These are phyloP conservation scores for Fopius arisanus DNA, from an alignment of 1,140 invertebrate genomes.

Conservation along the genomic window DNA sequence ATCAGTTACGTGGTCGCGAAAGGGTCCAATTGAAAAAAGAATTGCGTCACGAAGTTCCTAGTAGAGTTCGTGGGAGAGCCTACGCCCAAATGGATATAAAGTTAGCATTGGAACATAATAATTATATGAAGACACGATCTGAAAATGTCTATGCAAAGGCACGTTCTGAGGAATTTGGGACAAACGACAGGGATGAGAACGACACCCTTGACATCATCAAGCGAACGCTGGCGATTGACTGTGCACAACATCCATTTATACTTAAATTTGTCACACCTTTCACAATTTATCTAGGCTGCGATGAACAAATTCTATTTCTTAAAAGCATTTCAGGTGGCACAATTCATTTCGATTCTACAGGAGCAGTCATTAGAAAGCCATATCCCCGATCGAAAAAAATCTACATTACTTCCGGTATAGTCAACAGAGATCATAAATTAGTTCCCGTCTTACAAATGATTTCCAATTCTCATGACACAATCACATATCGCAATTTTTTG, in stretches of 20 bases:
- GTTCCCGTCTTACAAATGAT: conserved; percentile 26
- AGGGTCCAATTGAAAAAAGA: neutral
- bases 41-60: conserved; percentile 17
- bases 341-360: conserved; percentile 26
- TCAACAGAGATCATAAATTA: neutral
- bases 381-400: neutral
- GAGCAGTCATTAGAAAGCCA: conserved; percentile 22
- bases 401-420: conserved; percentile 6
- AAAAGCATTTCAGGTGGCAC: neutral
- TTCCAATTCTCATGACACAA: conserved; percentile 5
- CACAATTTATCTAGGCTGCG: conserved; percentile 17
- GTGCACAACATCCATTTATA: conserved; percentile 15
- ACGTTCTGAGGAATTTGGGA: conserved; percentile 7
- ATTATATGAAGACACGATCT: conserved; percentile 2
- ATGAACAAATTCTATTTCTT: conserved; percentile 18
- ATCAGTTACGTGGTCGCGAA: conserved; percentile 13
- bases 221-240: neutral
- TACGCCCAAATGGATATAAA: neutral
- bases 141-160: conserved; percentile 8
- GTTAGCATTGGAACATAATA: conserved; percentile 3
- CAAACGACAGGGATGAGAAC: conserved; percentile 10
- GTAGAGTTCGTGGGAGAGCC: neutral
- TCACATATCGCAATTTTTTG: conserved; percentile 16
- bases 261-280: conserved; percentile 6
- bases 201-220: conserved; percentile 19